Percentiles rank a stretch among this genome's conserved stretches.
Conservation (phyloP, 2,113 vertebrate species). For the Centropristis striata region DNA sequence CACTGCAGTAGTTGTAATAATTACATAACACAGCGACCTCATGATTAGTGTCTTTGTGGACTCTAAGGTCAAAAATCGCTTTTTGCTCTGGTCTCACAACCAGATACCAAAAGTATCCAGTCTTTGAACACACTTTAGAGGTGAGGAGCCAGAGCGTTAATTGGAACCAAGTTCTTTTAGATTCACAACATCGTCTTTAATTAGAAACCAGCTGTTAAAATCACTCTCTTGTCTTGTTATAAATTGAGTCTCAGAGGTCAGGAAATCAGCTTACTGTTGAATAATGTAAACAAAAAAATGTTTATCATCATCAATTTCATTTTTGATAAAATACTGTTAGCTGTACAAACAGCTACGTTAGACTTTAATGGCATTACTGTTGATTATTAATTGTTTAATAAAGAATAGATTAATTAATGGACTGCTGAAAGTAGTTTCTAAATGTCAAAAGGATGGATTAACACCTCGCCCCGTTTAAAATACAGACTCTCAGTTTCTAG, state of each 20-base stretch:
- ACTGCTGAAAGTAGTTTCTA: neutral
- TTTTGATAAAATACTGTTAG: neutral
- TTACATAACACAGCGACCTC: neutral
- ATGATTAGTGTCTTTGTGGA: neutral
- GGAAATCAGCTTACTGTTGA: neutral
- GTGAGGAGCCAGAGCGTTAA: neutral
- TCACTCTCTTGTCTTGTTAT: neutral
- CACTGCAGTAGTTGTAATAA: neutral
- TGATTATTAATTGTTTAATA: neutral
- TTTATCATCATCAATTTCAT: neutral
- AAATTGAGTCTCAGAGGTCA: neutral
- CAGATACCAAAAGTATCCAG: neutral
- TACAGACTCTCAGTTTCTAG: neutral
- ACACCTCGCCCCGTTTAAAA: constrained; percentile 1
- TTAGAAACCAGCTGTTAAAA: neutral
- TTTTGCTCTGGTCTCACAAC: neutral
- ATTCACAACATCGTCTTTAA: constrained; percentile 17
- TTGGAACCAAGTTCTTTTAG: neutral
- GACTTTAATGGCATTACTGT: neutral
- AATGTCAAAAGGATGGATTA: neutral
- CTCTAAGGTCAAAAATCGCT: neutral
- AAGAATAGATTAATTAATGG: neutral
- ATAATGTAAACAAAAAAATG: neutral
- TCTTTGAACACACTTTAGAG: neutral
- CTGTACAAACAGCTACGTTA: neutral